These are phyloP conservation scores for Caenorhabditis angaria DNA, from an alignment of 2,888 invertebrate species.

Conservation along the genomic window DNA sequence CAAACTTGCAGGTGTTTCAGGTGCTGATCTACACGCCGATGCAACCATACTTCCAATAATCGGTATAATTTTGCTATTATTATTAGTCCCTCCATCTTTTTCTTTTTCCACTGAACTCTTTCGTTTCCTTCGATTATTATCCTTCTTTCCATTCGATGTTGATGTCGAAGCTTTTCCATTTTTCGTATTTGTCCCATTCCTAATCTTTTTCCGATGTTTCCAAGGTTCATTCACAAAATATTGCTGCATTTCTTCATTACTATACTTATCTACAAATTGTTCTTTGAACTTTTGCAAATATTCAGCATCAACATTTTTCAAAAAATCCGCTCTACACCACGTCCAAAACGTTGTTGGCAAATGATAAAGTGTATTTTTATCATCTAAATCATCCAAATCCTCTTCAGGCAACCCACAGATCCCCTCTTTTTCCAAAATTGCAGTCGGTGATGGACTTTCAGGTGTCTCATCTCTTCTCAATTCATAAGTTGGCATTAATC, in stretches of 20 bases:
- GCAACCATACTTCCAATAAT: conserved; percentile 33
- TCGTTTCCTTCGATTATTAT: conserved; percentile 18
- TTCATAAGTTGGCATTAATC: conserved; percentile 19
- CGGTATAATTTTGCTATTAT: conserved; percentile 36
- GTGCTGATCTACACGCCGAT: conserved; percentile 14
- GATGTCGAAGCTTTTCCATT: conserved; percentile 14
- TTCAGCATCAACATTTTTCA: conserved; percentile 34
- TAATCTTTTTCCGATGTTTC: conserved; percentile 42
- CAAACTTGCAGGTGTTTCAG: conserved; percentile 15
- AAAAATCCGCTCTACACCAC: conserved; percentile 40
- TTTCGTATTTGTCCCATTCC: not conserved
- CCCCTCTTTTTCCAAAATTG: conserved; percentile 10
- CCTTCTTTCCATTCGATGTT: conserved; percentile 12
- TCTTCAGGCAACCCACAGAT: conserved; percentile 45
- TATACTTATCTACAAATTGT: conserved; percentile 29
- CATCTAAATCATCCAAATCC: conserved; percentile 33
- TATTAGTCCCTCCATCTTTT: not conserved
- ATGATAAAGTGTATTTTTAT: conserved; percentile 40
- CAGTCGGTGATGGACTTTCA: not conserved
- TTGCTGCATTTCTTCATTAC: conserved; percentile 22
- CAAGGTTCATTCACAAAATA: conserved; percentile 49
- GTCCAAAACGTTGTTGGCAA: conserved; percentile 50
- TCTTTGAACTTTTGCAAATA: conserved; percentile 41
- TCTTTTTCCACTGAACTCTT: conserved; percentile 30
- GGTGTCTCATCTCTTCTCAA: not conserved